These are phyloP conservation scores for Macquaria ambigua DNA, from an alignment of 2,113 vertebrate genomes.

Conservation along the genomic window DNA sequence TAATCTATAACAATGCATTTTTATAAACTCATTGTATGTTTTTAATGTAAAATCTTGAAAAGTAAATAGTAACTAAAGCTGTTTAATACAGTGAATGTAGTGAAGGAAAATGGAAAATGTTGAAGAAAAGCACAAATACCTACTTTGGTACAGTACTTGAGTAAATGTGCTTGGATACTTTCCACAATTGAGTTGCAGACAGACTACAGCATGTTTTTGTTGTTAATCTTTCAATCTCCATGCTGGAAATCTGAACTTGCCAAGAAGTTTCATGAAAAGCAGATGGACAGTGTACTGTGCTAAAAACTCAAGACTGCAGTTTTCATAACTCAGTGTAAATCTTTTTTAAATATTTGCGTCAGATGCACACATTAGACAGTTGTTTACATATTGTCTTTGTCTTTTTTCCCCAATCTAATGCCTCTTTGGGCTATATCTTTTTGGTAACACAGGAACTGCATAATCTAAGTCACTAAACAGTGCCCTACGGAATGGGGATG, in stretches of 20 bases:
- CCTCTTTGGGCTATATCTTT: not conserved
- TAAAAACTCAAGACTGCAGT: not conserved
- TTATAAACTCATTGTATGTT: not conserved
- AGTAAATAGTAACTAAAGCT: not conserved
- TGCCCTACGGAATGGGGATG: not conserved
- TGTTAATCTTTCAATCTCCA: not conserved
- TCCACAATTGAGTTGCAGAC: not conserved
- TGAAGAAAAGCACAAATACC: not conserved
- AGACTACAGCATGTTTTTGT: not conserved
- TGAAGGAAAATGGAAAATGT: not conserved
- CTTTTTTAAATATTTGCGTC: not conserved
- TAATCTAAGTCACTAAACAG: not conserved
- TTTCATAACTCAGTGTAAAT: not conserved
- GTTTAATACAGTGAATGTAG: not conserved
- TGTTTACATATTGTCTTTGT: slow-evolving; percentile 2
- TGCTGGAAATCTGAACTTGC: not conserved
- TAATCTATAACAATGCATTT: not conserved
- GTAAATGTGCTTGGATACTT: not conserved
- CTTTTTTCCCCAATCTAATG: not conserved
- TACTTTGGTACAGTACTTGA: not conserved
- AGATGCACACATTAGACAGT: not conserved
- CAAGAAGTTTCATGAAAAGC: slow-evolving; percentile 6
- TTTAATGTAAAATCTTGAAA: not conserved
- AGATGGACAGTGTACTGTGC: not conserved
- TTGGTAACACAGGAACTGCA: not conserved